Conservation (phyloP, 2,888 invertebrate genomes). For the Mantis religiosa region DNA sequence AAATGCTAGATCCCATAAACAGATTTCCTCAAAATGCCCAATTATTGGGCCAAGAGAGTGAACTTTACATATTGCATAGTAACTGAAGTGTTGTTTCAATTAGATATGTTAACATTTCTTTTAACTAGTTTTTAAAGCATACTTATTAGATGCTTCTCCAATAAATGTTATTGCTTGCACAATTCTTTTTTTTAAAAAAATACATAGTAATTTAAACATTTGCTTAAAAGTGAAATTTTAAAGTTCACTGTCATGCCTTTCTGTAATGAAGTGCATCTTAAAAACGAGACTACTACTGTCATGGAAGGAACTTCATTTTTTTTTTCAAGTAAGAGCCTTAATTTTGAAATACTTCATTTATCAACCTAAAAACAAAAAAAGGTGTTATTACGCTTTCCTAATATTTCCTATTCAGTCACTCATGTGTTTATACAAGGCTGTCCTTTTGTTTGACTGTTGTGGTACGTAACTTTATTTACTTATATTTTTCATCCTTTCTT, state of each 20-base stretch:
- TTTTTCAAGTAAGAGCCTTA: background rate
- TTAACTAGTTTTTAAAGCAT: background rate
- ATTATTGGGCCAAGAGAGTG: conserved; percentile 1
- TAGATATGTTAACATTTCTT: background rate
- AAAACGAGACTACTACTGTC: background rate
- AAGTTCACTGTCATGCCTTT: conserved; percentile 15
- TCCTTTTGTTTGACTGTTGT: background rate
- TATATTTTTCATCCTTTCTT: background rate
- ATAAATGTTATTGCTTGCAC: background rate
- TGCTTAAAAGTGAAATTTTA: background rate
- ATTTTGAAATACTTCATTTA: background rate
- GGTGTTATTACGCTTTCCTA: background rate
- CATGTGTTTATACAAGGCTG: background rate
- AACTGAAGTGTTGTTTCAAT: conserved; percentile 20
- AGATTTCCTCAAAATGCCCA: background rate
- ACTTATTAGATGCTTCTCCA: background rate
- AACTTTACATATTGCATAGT: background rate
- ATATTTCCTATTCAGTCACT: background rate
- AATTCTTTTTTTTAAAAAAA: background rate
- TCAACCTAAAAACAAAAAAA: background rate
- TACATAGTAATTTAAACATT: background rate
- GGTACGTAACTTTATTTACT: background rate
- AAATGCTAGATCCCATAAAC: background rate
- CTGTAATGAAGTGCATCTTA: background rate
- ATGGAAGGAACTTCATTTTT: background rate